Percentiles rank a stretch among this genome's conserved stretches.
Conservation (phyloP, 2,888 invertebrate species). For the Lymantria monacha region DNA sequence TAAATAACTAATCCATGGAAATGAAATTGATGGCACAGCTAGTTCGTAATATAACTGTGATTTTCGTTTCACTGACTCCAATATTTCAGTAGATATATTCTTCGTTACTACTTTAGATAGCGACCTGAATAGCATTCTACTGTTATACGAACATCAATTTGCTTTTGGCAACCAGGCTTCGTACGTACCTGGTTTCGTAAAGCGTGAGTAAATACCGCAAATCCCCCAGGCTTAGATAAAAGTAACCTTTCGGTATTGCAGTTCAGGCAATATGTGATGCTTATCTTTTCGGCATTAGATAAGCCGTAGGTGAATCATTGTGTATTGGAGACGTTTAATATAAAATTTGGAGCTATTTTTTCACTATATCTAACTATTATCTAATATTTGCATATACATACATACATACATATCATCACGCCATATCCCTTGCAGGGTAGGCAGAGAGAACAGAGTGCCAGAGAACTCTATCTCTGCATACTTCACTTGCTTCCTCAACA, state of each 20-base stretch:
- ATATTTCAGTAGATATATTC: slow-evolving; percentile 1
- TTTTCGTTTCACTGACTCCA: not conserved
- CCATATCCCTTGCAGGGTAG: too few relatives aligned
- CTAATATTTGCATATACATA: too few relatives aligned
- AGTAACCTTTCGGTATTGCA: slow-evolving; percentile 31
- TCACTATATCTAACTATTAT: too few relatives aligned
- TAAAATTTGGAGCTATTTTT: not conserved
- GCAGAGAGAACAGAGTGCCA: too few relatives aligned
- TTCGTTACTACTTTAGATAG: slow-evolving; percentile 16
- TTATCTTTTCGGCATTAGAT: slow-evolving; percentile 25
- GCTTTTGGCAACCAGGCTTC: slow-evolving; percentile 33
- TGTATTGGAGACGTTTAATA: slow-evolving; percentile 3
- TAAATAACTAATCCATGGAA: too few relatives aligned
- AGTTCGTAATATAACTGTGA: too few relatives aligned
- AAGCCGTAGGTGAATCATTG: slow-evolving; percentile 9
- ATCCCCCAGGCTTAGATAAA: slow-evolving; percentile 37
- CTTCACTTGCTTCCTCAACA: too few relatives aligned
- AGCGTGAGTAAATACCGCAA: slow-evolving; percentile 32
- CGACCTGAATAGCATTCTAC: slow-evolving; percentile 25
- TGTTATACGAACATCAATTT: slow-evolving; percentile 37
- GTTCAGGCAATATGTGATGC: slow-evolving; percentile 32
- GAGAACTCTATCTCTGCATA: too few relatives aligned
- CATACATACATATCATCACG: too few relatives aligned
- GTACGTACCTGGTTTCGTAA: slow-evolving; percentile 17
- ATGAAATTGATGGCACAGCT: too few relatives aligned